phyloP scores from a whole-genome alignment of 37 sponge, comb jelly and placozoan species.

The Eunapius fragilis region DNA sequence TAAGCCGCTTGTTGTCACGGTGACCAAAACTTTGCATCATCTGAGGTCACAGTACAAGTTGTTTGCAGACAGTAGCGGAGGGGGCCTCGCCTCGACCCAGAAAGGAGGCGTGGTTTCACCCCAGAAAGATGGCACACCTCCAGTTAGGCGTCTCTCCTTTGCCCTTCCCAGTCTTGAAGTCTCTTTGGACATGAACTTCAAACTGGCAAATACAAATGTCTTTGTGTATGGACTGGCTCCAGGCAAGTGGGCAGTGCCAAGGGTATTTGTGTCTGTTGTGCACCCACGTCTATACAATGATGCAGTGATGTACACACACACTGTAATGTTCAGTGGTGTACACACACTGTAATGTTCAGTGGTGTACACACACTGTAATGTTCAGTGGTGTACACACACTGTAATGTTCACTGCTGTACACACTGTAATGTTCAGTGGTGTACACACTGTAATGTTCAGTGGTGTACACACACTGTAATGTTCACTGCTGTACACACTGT shows the following conservation, averaged over 20 bases:
- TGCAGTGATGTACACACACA: no score
- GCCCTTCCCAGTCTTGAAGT: neutral
- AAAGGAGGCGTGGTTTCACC: neutral
- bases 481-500: neutral
- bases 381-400: neutral
- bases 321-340: neutral
- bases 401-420: neutral
- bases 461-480: neutral
- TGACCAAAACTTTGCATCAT: constrained; percentile 15
- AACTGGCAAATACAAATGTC: constrained; percentile 27
- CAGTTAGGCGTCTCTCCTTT: neutral
- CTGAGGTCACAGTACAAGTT: constrained; percentile 16
- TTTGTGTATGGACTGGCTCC: constrained; percentile 49
- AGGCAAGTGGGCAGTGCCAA: constrained; percentile 1
- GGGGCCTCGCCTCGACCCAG: neutral
- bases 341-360: neutral
- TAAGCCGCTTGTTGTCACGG: constrained; percentile 7
- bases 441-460: neutral
- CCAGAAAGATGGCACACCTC: neutral
- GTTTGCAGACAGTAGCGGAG: constrained; percentile 13
- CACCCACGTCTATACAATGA: neutral
- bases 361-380: neutral
- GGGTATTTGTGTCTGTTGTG: neutral
- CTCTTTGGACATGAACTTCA: constrained; percentile 3
- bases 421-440: neutral